These are phyloP conservation scores for Symphodus melops DNA, from an alignment of 2,113 vertebrate species.

Conservation along the genomic window DNA sequence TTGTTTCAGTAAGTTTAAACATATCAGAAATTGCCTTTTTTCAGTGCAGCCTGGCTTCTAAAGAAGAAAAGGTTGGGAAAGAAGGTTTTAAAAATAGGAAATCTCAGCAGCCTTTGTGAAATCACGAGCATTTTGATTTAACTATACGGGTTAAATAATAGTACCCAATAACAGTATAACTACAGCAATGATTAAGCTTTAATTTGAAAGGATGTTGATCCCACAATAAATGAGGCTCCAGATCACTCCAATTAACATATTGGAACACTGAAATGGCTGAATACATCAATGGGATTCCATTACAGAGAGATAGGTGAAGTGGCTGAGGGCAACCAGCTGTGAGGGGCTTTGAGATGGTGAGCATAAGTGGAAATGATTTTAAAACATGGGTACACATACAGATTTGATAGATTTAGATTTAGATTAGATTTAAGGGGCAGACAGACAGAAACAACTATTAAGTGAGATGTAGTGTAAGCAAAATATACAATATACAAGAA, in stretches of 20 bases:
- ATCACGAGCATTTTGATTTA: conserved; percentile 14
- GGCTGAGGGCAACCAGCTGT: conserved; percentile 35
- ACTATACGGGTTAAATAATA: background rate
- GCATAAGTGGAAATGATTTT: background rate
- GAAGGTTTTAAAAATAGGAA: background rate
- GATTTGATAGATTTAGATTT: too few relatives aligned
- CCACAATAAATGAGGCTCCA: conserved; percentile 31
- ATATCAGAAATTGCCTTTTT: background rate
- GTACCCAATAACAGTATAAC: conserved; percentile 6
- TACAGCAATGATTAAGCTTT: conserved; percentile 38
- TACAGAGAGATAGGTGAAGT: conserved; percentile 46
- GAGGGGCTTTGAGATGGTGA: conserved; percentile 1
- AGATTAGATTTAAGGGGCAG: background rate
- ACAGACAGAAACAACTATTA: background rate
- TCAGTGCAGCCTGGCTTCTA: background rate
- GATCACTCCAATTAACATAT: conserved; percentile 52
- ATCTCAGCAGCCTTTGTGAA: background rate
- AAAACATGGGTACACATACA: background rate
- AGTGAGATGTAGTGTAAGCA: background rate
- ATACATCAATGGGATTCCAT: conserved; percentile 56
- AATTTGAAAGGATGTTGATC: conserved; percentile 56
- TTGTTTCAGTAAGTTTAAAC: too few relatives aligned
- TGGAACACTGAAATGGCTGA: conserved; percentile 40
- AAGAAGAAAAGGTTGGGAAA: background rate
- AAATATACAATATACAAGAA: background rate